These are phyloP conservation scores for Drosophila yooni DNA, from an alignment of 2,888 invertebrate species.

Conservation along the genomic window DNA sequence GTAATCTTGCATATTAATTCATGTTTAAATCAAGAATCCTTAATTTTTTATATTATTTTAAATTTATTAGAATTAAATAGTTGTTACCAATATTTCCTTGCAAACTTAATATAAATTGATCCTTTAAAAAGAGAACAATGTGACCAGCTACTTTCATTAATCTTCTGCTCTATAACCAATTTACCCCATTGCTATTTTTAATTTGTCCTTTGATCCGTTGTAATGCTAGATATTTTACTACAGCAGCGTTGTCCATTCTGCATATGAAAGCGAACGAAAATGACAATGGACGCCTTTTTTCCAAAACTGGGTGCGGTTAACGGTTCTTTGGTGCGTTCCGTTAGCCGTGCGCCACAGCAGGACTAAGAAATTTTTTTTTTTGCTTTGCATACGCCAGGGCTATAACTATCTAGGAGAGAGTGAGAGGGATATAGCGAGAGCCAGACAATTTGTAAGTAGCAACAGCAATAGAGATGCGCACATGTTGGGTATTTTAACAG, in stretches of 20 bases:
- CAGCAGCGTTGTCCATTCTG: conserved; percentile 32
- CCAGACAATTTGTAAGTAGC: conserved; percentile 12
- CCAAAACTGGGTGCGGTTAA: conserved; percentile 62
- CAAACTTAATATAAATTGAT: neutral
- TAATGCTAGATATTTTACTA: conserved; percentile 59
- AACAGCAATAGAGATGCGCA: conserved; percentile 5
- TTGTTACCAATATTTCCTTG: neutral
- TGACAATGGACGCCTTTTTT: conserved; percentile 62
- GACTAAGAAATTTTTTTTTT: conserved; percentile 53
- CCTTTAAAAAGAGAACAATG: neutral
- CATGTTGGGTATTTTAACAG: neutral
- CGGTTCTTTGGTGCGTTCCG: conserved; percentile 27
- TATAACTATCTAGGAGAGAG: conserved; percentile 17
- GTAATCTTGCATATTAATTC: neutral
- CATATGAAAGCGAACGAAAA: conserved; percentile 57
- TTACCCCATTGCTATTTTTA: conserved; percentile 7
- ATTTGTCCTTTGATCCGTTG: neutral
- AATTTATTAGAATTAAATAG: neutral
- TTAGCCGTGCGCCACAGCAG: conserved; percentile 60
- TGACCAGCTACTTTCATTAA: neutral
- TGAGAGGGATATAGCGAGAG: neutral
- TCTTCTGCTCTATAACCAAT: neutral
- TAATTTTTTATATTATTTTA: neutral
- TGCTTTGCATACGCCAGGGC: conserved; percentile 59
- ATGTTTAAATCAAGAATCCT: neutral